Conservation (phyloP, 2,888 invertebrate species). For the Branchinecta sandiegonensis region DNA sequence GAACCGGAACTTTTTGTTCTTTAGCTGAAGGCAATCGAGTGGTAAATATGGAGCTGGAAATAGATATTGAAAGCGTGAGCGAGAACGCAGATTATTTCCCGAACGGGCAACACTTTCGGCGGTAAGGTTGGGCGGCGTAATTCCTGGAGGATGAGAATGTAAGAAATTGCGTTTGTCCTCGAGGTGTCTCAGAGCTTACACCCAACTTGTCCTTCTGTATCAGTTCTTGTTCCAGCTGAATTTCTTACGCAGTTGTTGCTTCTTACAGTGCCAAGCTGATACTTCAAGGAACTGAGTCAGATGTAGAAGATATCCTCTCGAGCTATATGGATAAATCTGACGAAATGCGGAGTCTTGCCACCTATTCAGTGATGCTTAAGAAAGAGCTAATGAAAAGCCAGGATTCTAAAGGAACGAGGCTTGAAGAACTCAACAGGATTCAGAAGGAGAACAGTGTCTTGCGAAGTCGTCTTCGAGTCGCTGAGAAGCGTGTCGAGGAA, state of each 20-base stretch:
- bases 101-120: too few species aligned
- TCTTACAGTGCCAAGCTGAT: neutral
- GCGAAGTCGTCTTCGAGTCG: neutral
- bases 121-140: too few species aligned
- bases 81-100: too few species aligned
- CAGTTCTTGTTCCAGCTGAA: too few species aligned
- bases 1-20: too few species aligned
- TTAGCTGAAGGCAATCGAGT: too few species aligned
- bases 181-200: too few species aligned
- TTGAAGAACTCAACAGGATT: neutral
- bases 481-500: neutral
- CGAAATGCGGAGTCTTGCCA: conserved; percentile 8
- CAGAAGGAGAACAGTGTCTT: conserved; percentile 7
- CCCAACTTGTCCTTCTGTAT: too few species aligned
- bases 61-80: too few species aligned
- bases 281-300: conserved; percentile 5
- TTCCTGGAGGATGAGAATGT: too few species aligned
- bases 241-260: neutral
- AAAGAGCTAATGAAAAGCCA: conserved; percentile 7
- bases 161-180: too few species aligned
- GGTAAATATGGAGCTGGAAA: too few species aligned
- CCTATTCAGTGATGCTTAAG: neutral
- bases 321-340: conserved; percentile 7
- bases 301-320: neutral
- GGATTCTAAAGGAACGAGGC: neutral